Base-by-base conservation (phyloP, 2,888 invertebrate species). In the Branchellion lobata region DNA sequence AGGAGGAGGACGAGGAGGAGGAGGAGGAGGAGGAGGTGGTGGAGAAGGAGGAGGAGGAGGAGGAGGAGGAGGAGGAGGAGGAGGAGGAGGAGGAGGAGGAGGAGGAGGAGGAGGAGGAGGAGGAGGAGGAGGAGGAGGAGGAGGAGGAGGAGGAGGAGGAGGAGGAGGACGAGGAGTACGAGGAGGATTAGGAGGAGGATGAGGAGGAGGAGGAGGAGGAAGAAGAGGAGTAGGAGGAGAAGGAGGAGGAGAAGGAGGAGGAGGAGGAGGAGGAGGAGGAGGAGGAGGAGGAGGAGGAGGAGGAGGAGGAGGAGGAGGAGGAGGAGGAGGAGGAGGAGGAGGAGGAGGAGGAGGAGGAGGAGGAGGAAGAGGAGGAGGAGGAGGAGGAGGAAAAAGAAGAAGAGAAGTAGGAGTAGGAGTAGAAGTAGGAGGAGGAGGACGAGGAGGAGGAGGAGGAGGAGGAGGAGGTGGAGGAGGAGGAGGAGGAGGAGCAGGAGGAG, bases 271-370 rank as follows among this genome's bases (percentile, higher is more conserved):
- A 21, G 33, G 8, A 71, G 33, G 18, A 73, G n/a, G 24, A 40
- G 11, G 11, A 40, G 11, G 5, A 14, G 27, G 5, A 75, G 11
- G 18, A 57, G 27, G n/a, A 68, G 24, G 24, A 68, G 69, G n/a
- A 24, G 69, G 18, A 14, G n/a, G 27, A 24, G 27, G 14, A 68
- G 14, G 69, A 18, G 24, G 27, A 68, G 27, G 24, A 68, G 69
- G 24, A 68, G 69, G 24, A 68, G 69, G 24, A 68, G 69, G 24
- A 68, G 27, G 24, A 24, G 69, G 24, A 68, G 69, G 69, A 68
- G 27, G 69, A 24, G 27, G 27, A 24, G n/a, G n/a, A 24, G 27
- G 24, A 24, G 69, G 24, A 68, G 69, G 27, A 24, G 69, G 24
- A 24, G 27, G 27, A 68, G 69, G 24, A 24, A 27, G 27, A 68